These are phyloP conservation scores for Phrynocephalus guinanensis DNA, from an alignment of 2,797 vertebrate species.

Conservation along the genomic window DNA sequence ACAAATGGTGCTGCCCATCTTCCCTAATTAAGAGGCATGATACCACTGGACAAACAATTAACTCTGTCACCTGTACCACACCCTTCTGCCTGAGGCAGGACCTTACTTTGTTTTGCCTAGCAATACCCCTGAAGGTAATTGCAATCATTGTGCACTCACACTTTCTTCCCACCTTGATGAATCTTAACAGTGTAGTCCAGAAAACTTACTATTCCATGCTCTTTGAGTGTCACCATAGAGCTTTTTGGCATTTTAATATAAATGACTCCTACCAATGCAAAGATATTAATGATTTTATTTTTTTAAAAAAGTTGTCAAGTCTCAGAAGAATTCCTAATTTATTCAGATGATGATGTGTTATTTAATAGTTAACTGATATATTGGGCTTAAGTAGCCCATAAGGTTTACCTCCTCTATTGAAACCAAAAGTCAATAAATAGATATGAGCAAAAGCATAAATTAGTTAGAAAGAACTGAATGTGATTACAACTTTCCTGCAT, in stretches of 20 bases:
- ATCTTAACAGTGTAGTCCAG: too few species aligned
- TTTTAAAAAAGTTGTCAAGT: background rate
- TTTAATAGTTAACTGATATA: background rate
- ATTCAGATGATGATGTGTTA: background rate
- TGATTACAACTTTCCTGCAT: constrained; percentile 23
- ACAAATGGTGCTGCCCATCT: background rate
- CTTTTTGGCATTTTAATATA: background rate
- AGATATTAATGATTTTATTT: background rate
- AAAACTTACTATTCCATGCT: too few species aligned
- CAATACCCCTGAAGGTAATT: background rate
- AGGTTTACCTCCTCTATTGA: constrained; percentile 26
- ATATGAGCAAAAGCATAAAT: constrained; percentile 45
- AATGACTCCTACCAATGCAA: background rate
- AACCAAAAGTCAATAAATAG: background rate
- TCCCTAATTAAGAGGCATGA: background rate
- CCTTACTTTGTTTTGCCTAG: background rate
- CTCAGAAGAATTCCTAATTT: background rate
- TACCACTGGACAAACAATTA: background rate
- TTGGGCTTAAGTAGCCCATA: constrained; percentile 8
- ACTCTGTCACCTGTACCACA: background rate
- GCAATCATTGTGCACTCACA: background rate
- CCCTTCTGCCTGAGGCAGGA: too few species aligned
- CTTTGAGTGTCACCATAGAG: too few species aligned
- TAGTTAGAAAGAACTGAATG: background rate
- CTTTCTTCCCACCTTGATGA: background rate